phyloP scores from a whole-genome alignment of 1,140 invertebrate species.

The Melanaphis sacchari region DNA sequence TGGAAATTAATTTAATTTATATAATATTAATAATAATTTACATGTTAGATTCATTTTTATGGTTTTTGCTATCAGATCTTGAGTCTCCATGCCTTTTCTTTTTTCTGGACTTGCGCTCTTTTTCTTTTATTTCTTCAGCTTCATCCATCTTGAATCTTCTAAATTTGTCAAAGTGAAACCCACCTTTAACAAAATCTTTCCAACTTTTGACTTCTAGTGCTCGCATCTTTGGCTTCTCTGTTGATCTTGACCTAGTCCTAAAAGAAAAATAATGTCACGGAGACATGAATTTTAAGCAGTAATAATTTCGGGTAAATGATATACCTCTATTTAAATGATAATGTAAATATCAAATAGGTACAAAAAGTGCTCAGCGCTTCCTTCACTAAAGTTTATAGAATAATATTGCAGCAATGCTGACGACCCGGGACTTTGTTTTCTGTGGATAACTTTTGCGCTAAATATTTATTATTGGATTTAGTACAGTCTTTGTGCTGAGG shows the following conservation, averaged over 20 bases:
- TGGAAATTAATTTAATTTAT: too few species aligned
- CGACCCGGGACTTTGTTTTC: constrained; percentile 54
- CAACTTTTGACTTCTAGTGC: constrained; percentile 52
- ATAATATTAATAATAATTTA: background rate
- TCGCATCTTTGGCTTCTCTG: constrained; percentile 36
- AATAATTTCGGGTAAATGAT: constrained; percentile 53
- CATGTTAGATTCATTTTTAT: constrained; percentile 18
- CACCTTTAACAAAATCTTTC: constrained; percentile 54
- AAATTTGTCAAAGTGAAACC: constrained; percentile 55
- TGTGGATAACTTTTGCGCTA: constrained; percentile 55
- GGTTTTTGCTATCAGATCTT: background rate
- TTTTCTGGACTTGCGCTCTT: constrained; percentile 20
- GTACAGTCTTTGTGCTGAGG: constrained; percentile 2
- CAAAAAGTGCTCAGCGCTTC: constrained; percentile 56
- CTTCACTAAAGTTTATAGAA: constrained; percentile 55
- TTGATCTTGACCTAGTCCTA: constrained; percentile 48
- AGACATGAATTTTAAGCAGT: constrained; percentile 39
- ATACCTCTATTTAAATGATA: constrained; percentile 57
- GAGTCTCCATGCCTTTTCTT: constrained; percentile 14
- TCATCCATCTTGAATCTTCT: constrained; percentile 48
- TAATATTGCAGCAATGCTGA: constrained; percentile 54
- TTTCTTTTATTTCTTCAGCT: constrained; percentile 40
- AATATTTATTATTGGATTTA: constrained; percentile 56
- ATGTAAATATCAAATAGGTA: constrained; percentile 57
- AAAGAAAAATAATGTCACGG: background rate